Conservation (phyloP, 2,113 vertebrate species). For the Cyprinodon variegatus region DNA sequence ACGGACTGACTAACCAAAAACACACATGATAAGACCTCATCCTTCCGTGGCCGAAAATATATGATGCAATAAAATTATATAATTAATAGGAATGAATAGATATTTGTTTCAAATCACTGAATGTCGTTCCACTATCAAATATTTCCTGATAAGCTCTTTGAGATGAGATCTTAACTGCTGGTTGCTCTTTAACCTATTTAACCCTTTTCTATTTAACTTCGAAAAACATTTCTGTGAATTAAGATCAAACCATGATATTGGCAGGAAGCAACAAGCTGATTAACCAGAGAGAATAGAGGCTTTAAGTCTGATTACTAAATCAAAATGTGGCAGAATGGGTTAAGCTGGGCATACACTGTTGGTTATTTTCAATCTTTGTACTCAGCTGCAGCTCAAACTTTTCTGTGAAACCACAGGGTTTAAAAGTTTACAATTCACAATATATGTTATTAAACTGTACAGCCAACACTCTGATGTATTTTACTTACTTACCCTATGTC, state of each 20-base stretch:
- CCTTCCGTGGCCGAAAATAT: neutral
- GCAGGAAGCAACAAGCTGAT: neutral
- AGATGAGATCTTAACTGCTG: constrained; percentile 42
- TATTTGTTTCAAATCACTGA: constrained; percentile 38
- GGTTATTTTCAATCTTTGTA: no score
- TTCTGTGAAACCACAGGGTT: no score
- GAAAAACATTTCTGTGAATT: constrained; percentile 27
- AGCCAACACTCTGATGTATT: no score
- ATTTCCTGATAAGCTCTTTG: constrained; percentile 42
- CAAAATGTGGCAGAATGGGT: no score
- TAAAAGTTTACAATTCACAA: no score
- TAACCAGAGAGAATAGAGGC: neutral
- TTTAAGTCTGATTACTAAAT: no score
- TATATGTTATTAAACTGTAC: no score
- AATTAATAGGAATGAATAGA: constrained; percentile 22
- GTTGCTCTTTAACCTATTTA: constrained; percentile 22
- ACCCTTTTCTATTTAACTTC: constrained; percentile 17
- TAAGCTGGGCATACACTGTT: no score
- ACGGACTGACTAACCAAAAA: no score
- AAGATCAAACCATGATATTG: constrained; percentile 26
- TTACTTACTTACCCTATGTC: no score
- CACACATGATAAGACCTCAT: neutral
- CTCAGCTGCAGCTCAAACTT: no score
- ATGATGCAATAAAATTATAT: constrained; percentile 42
- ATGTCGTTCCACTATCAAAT: constrained; percentile 28